Evolutionary conservation across 2,888 invertebrate species (phyloP), one percentile per base, ranked within the genome.

Genomic region (Psylliodes chrysocephalus): DNA sequence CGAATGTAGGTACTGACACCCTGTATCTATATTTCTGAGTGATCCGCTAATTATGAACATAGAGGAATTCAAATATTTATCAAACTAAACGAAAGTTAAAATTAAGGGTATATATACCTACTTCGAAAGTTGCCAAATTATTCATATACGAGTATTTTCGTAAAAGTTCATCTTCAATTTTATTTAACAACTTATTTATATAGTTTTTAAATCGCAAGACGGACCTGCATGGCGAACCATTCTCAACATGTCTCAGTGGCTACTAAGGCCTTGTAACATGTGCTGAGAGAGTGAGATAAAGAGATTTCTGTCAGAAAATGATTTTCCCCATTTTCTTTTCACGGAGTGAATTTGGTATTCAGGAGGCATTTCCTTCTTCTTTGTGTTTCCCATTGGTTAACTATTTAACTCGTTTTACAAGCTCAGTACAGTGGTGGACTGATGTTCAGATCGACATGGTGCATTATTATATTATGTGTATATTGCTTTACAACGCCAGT

Each of bases 261-360:
- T 61, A 67, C 68, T 69, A 68, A 71, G 69, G 67, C 67, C 68
- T 71, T 71, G 75, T 75, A 79, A 78, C 79, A 79, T 75, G 77
- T 78, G 79, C 73, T 76, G 78, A 71, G 65, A 64, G 74, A 71
- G 75, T 63, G 78, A 77, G 77, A 79, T 76, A 74, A 77, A 79
- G 76, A 75, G 75, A 78, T 78, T 76, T 76, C 67, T 71, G 72
- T 72, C 73, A 75, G 75, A 74, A 76, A 77, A 73, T 75, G 76
- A 78, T 78, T 78, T 76, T 75, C 75, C 73, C 71, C 74, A 70
- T 75, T 63, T 46, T 18, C 49, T 49, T 56, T 60, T 75, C 73
- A 68, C 64, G 55, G 68, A 67, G 70, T 62, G 70, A 71, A 78
- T 78, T 79, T 73, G 69, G 75, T 77, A 79, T 80, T 79, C 80